Conservation (phyloP, 2,797 vertebrate species). For the Silurus aristotelis region DNA sequence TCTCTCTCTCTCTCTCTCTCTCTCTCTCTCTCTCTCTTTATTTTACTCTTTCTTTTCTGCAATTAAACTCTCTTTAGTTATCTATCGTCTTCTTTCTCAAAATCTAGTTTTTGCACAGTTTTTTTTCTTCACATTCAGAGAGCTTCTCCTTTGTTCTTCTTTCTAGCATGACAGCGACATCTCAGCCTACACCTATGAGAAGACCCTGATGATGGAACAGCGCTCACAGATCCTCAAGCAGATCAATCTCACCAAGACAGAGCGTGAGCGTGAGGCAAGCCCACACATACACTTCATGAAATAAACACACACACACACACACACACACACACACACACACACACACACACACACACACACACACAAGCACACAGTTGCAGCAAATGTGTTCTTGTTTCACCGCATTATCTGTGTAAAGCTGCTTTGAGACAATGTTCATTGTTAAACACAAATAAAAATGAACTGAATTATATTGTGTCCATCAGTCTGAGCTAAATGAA, state of each 20-base stretch:
- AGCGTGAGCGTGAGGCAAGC: conserved; percentile 90
- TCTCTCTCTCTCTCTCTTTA: neutral
- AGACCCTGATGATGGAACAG: conserved; percentile 97
- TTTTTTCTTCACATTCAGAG: neutral
- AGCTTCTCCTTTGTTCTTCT: conserved; percentile 15
- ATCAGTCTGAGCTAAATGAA: conserved; percentile 28
- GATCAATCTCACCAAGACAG: conserved; percentile 95
- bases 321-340: neutral
- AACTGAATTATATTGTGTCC: neutral
- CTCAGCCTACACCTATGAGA: conserved; percentile 97
- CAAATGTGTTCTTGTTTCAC: no score
- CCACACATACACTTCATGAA: neutral
- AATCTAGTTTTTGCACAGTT: neutral
- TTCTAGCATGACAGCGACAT: conserved; percentile 93
- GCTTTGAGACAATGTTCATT: no score
- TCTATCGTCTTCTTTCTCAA: neutral
- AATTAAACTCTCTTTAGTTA: neutral
- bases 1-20: neutral
- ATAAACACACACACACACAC: neutral
- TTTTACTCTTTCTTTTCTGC: neutral
- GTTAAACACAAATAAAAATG: no score
- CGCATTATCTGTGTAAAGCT: no score
- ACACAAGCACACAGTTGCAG: neutral
- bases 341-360: neutral
- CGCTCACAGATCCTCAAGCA: conserved; percentile 96